Evolutionary conservation across 2,113 vertebrate genomes (phyloP), one percentile per base, ranked within the genome.

Genomic region (Barnardius zonarius): DNA sequence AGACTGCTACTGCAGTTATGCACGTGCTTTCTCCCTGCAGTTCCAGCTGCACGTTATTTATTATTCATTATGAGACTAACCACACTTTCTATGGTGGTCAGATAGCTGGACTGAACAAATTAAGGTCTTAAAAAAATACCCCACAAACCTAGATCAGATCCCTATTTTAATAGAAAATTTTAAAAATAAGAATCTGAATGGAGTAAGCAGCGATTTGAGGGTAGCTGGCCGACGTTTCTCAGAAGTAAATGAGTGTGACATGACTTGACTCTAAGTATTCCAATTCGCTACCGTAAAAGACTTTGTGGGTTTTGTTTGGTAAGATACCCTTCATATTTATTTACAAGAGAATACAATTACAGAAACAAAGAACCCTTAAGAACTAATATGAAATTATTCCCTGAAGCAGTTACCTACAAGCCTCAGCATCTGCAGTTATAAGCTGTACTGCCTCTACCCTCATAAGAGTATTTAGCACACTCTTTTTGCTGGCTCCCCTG

Each of bases 21-120:
- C 28, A 91, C 13, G 1, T 9, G 10, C 35, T 88, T 72, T 84
- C 48, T 61, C 43, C 49, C 51, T 77, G 39, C 63, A 88, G 76
- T 61, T 90, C 66, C 79, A 86, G 61, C 33, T 63, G 63, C 39
- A 39, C 17, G 6, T 88, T 91, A 19, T 81, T 96, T 90, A 69
- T 87, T 69, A 77, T 61, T 76, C 67, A 51, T 91, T 87, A 46
- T 25, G 16, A 87, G 54, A 95, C 63, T 94, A 93, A 96, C 93
- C 94, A 81, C 33, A 62, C 41, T 91, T 93, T 70, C 75, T 74
- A 37, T 63, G 78, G 92, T 63, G 43, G 61, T 91, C 83, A 93
- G 86, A 92, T n/a, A 80, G 39, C 73, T 85, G 44, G 54, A n/a
- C 61, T 82, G 63, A 92, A 62, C 31, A 73, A 88, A 95, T 93